These are phyloP conservation scores for Lanius ludovicianus DNA, from an alignment of 2,113 vertebrate species.

Conservation along the genomic window DNA sequence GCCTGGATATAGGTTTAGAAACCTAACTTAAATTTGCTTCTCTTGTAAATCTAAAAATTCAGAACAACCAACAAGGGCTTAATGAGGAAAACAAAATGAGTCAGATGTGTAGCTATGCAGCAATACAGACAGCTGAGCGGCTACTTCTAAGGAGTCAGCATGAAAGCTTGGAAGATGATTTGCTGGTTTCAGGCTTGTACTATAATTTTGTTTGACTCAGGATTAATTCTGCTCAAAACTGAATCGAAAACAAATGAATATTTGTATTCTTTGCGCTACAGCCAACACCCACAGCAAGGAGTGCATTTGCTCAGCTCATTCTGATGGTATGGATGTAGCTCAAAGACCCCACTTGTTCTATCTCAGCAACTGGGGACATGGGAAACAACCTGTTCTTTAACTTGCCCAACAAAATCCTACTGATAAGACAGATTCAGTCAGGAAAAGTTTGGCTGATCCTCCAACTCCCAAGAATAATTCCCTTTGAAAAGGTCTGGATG, in stretches of 20 bases:
- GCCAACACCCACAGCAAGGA: not conserved
- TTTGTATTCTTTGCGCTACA: not conserved
- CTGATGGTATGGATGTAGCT: not conserved
- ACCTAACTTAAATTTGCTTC: not conserved
- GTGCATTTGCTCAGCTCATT: not conserved
- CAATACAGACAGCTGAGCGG: not conserved
- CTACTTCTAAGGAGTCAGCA: not conserved
- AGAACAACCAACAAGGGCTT: not conserved
- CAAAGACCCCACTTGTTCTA: not conserved
- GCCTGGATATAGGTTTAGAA: not conserved
- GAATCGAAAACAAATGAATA: not conserved
- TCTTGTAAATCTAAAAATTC: not conserved
- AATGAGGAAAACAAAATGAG: not conserved
- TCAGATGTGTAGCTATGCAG: rapidly evolving
- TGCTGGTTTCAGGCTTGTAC: not conserved
- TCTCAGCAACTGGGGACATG: not conserved
- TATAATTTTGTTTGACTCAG: not conserved
- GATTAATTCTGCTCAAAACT: not conserved
- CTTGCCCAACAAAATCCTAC: not conserved
- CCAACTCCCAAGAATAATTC: not conserved
- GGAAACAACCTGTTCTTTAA: not conserved
- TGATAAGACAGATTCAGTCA: not conserved
- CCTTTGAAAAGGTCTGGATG: not conserved
- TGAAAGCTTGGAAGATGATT: not conserved
- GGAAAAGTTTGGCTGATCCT: not conserved